A percentile compares a stretch with the other conserved stretches of the same genome.
These are phyloP conservation scores for Pantelozetes paolii DNA, from an alignment of 2,888 invertebrate species.

Conservation along the genomic window DNA sequence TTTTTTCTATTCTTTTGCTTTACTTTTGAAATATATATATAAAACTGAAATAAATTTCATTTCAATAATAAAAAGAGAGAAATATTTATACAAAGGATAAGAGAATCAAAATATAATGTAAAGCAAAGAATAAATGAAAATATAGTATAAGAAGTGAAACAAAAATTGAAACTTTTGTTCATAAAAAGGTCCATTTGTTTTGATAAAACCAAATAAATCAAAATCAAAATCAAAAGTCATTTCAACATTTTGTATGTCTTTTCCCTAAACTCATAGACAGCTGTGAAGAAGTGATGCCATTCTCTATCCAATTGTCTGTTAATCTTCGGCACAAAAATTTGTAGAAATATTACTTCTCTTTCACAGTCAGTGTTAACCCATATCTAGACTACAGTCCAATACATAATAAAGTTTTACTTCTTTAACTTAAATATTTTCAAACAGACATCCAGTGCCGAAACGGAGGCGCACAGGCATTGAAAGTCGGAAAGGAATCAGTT, in stretches of 20 bases:
- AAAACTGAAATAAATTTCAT: conserved; percentile 14
- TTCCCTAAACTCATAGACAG: conserved; percentile 10
- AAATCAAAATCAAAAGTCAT: conserved; percentile 27
- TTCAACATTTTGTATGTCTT: conserved; percentile 9
- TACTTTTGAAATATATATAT: no score
- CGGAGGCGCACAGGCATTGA: not conserved
- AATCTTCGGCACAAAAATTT: conserved; percentile 21
- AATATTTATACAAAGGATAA: conserved; percentile 5
- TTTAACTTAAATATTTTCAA: conserved; percentile 9
- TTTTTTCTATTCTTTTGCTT: not conserved
- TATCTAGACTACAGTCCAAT: conserved; percentile 13
- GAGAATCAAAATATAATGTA: not conserved
- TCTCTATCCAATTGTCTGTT: conserved; percentile 25
- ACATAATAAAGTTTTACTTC: conserved; percentile 18
- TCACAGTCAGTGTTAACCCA: not conserved
- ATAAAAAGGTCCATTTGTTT: conserved; percentile 33
- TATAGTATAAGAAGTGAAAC: not conserved
- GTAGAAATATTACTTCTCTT: conserved; percentile 3
- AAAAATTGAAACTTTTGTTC: conserved; percentile 26
- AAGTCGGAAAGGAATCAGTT: not conserved
- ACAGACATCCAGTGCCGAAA: not conserved
- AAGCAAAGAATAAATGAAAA: not conserved
- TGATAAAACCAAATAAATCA: conserved; percentile 30
- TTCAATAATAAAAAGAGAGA: not conserved
- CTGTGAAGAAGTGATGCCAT: not conserved